Base-by-base conservation (phyloP, 1,140 invertebrate species). In the Aphidius gifuensis region DNA sequence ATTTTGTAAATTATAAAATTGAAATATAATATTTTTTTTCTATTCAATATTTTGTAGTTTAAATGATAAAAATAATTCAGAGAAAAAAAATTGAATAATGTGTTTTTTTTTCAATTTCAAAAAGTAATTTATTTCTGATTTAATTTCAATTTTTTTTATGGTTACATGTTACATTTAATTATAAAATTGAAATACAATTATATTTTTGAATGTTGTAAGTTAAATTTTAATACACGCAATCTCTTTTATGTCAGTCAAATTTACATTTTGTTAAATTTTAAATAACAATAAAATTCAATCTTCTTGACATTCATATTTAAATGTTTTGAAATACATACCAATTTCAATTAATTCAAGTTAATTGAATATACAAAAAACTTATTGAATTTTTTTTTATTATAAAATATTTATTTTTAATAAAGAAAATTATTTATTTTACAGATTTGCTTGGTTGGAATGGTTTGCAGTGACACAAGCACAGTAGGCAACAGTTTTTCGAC, bases 391-490 rank as follows among this genome's bases (percentile, higher is more conserved):
- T 49, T 7, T 44, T 11, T 42, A n/a, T 38, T 21, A 55, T 16
- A 16, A 16, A 16, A 1, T 0, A 16, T 16, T 16, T 16, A 16
- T 16, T 16, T 55, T 61, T 44, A 48, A 59, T 40, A 46, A 6
- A 38, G 23, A 59, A 32, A 59, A 49, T 58, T 61, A 21, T 9
- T 39, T 55, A 53, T 58, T 47, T 74, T 74, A 21, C 70, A 80
- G 79, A 73, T 77, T 65, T 76, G 74, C 64, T 64, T 79, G 45
- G 56, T 75, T 56, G 76, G 76, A 55, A 65, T 77, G 9, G 73
- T 66, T n/a, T 68, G 74, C 9, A 74, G 71, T 66, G 75, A 80
- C 63, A 77, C 79, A 65, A 79, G 71, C 58, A 79, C 76, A 6
- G 70, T 74, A 5, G 78, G 79, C 59, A 71, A 70, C 50, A 72